Conservation (phyloP, 2,888 invertebrate genomes). For the Rhamphomyia laevipes region DNA sequence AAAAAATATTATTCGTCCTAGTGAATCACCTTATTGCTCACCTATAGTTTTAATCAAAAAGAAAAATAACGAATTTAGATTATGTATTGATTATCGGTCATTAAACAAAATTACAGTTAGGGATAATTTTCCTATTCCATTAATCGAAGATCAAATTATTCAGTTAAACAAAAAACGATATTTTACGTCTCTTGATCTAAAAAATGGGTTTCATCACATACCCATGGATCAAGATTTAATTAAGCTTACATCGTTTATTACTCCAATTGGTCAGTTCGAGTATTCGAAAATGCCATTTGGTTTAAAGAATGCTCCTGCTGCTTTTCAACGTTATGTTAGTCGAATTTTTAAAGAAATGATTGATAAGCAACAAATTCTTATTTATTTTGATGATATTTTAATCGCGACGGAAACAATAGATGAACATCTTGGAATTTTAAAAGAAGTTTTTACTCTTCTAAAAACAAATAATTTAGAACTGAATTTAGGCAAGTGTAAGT, state of each 20-base stretch:
- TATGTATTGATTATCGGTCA: constrained; percentile 13
- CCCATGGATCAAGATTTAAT: constrained; percentile 13
- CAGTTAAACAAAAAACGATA: constrained; percentile 12
- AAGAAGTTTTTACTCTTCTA: constrained; percentile 8
- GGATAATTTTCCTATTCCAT: constrained; percentile 12
- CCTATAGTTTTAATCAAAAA: constrained; percentile 14
- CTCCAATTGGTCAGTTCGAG: no score
- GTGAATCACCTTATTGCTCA: constrained; percentile 13
- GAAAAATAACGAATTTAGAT: constrained; percentile 12
- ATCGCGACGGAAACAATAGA: constrained; percentile 10
- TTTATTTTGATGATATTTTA: constrained; percentile 18
- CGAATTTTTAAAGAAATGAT: constrained; percentile 8
- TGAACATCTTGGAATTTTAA: constrained; percentile 9
- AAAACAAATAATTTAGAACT: no score
- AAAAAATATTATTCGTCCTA: constrained; percentile 7
- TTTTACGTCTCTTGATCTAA: constrained; percentile 15
- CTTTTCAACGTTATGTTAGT: constrained; percentile 9
- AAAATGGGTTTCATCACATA: constrained; percentile 17
- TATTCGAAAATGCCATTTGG: no score
- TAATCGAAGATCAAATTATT: constrained; percentile 9
- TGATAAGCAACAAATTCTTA: constrained; percentile 10
- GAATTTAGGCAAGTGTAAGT: not conserved
- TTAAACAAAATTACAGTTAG: constrained; percentile 13
- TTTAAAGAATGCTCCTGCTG: no score
- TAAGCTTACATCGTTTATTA: no score